Conservation (phyloP, 1,140 invertebrate genomes). For the Nautilus pompilius region DNA sequence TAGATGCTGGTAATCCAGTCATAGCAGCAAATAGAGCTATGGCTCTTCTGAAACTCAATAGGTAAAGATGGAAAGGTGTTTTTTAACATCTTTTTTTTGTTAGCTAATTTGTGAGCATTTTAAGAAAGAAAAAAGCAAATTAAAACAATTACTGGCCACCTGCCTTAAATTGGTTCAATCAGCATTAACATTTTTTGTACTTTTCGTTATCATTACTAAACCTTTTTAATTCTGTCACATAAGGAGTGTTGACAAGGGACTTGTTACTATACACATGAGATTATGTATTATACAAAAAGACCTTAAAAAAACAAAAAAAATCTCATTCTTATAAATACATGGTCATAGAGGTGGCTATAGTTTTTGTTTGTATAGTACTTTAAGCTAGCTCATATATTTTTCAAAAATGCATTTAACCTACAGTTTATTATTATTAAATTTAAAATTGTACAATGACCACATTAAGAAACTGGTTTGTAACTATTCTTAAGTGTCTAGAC, state of each 20-base stretch:
- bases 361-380: too few species aligned
- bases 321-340: too few species aligned
- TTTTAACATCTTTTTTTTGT: background rate
- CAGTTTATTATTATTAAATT: background rate
- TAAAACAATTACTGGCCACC: too few species aligned
- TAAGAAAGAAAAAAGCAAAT: background rate
- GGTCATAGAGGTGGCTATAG: too few species aligned
- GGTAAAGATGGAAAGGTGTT: slow-evolving; percentile 60
- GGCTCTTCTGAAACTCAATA: slow-evolving; percentile 78
- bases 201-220: too few species aligned
- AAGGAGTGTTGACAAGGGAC: too few species aligned
- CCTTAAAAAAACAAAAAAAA: too few species aligned
- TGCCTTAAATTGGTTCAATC: background rate
- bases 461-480: background rate
- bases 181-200: background rate
- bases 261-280: too few species aligned
- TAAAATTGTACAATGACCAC: background rate
- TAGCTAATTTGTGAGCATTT: background rate
- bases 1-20: slow-evolving; percentile 74
- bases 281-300: too few species aligned
- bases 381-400: too few species aligned
- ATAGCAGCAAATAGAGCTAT: slow-evolving; percentile 85
- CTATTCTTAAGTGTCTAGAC: background rate
- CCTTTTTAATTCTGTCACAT: too few species aligned
- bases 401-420: background rate